Evolutionary conservation across 2,888 invertebrate species (phyloP), one percentile per base, ranked within the genome.

Genomic region (Tinea semifulvella): DNA sequence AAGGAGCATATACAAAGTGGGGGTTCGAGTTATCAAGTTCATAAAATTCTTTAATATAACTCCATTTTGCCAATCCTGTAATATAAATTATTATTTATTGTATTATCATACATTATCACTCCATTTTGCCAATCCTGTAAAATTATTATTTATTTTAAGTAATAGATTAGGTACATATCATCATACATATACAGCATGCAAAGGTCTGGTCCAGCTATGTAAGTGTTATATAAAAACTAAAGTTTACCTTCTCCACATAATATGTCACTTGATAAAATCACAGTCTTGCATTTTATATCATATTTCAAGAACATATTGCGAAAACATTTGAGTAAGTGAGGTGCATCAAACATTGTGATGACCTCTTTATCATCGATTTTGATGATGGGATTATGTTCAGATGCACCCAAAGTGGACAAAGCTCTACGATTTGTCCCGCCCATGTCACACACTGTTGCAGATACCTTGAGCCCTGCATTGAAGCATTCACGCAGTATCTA

Each of bases 311-410:
- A 38, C 1, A 44, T 8, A 45, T 50, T 49, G 20, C 50, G 17
- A 7, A 44, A 46, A 35, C 50, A 48, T 36, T 48, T 50, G 11
- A 50, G 16, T 3, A 50, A 17, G 31, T 48, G 47, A 13, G 48
- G 50, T 18, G 48, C 44, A 38, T 50, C 48, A 8, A 46, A 46
- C 3, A 50, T 39, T n/a, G 50, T 14, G 13, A 50, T 44, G 20
- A 50, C 18, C 28, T 46, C 46, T 3, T n/a, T 42, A n/a, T 13
- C 14, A 20, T 16, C 35, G 17, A 28, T 8, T 40, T 43, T 19
- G 42, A 36, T 10, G 40, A n/a, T 7, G 11, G 43, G 46, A 14
- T 28, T 22, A 2, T 38, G 35, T 11, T 2, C 14, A 1, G 46
- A 38, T 36, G 39, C 43, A 13, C 46, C 46, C 38, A 46, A 18